Base-by-base conservation (phyloP, 2,888 invertebrate genomes). In the Luffia ferchaultella region DNA sequence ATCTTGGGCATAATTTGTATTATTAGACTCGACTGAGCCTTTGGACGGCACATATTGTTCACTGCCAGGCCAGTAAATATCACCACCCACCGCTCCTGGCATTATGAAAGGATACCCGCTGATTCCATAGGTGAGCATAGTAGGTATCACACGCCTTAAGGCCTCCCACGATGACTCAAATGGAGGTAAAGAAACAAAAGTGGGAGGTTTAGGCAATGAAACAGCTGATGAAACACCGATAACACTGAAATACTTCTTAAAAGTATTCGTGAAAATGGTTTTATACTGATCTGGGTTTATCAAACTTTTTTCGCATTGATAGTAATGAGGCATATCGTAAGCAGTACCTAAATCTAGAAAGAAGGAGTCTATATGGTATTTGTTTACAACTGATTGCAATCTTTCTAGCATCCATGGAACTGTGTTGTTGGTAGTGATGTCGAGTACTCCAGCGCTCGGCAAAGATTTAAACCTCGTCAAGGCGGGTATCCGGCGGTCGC, bases 81-180 rank as follows among this genome's bases (percentile, higher is more conserved):
- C 95, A 0, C 96, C 98, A 0, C 98, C 98, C 0, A 98, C 94
- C 2, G 96, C 93, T 0, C 97, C 97, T 0, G 97, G 95, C 84
- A 97, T 90, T 44, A 97, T 87, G 62, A 97, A 97, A 0, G 96
- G 96, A 73, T 93, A 97, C 0, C 98, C 98, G 48, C 95, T 89
- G 18, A 97, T 88, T 0, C 97, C 96, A 58, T 97, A 92, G 0
- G 92, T 93, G 18, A 96, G 73, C 52, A 95, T 91, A 0, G 95
- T 93, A 0, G 97, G 95, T 59, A 98, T 92, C 0, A 97, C 89
- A 7, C 90, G 88, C 54, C 88, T 86, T 16, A 96, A 76, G 0
- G 94, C 95, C 48, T 90, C 89, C 98, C 98, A 98, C 0, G 92
- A 90, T 0, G 96, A 94, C 54, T 93, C 90, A 50, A 93, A 91